Evolutionary conservation across 2,888 invertebrate genomes (phyloP).

Genomic region (Mamestra brassicae): DNA sequence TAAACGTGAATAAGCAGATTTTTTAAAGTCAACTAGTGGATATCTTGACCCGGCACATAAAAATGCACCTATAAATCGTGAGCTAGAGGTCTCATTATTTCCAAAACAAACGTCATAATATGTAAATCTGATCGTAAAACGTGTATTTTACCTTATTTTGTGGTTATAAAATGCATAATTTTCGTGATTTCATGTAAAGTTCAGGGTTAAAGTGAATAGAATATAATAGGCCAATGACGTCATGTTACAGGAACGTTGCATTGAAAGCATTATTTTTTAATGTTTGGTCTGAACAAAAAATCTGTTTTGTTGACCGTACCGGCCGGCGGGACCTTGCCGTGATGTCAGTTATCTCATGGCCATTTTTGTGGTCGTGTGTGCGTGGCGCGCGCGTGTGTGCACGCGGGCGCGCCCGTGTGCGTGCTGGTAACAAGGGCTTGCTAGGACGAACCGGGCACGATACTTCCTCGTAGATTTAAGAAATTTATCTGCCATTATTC

Average conservation of each 20-base stretch:
- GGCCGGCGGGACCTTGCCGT: slow-evolving; percentile 84
- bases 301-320: slow-evolving; percentile 77
- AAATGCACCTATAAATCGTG: slow-evolving; percentile 19
- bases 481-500: slow-evolving; percentile 81
- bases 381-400: slow-evolving; percentile 51
- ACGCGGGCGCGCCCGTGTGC: slow-evolving; percentile 62
- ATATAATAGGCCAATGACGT: slow-evolving; percentile 40
- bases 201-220: slow-evolving; percentile 56
- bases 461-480: slow-evolving; percentile 85
- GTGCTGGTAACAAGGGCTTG: slow-evolving; percentile 77
- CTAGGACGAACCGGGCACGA: slow-evolving; percentile 86
- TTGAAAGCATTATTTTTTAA: slow-evolving; percentile 16
- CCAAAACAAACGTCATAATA: slow-evolving; percentile 29
- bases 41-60: slow-evolving; percentile 6
- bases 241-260: slow-evolving; percentile 26
- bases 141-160: slow-evolving; percentile 46
- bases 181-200: slow-evolving; percentile 47
- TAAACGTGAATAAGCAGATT: neutral
- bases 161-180: slow-evolving; percentile 45
- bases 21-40: neutral
- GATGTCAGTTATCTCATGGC: slow-evolving; percentile 89
- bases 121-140: slow-evolving; percentile 44
- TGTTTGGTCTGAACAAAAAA: slow-evolving; percentile 37
- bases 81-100: slow-evolving; percentile 19
- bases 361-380: slow-evolving; percentile 73